Evolutionary conservation across 2,888 invertebrate species (phyloP).

Genomic region (Watsonalla binaria): DNA sequence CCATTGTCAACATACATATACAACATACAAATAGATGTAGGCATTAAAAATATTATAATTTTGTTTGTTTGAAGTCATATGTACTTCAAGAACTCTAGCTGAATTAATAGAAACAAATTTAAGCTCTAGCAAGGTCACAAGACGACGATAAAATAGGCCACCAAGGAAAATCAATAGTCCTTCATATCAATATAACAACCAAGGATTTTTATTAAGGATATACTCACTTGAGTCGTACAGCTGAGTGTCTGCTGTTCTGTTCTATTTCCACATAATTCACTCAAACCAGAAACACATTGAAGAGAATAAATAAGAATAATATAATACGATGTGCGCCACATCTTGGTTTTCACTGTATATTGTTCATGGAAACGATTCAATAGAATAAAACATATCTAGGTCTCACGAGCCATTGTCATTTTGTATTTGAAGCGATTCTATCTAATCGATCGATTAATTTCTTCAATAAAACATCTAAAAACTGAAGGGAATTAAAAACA

Average conservation of each 20-base stretch:
- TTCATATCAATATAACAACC: background rate
- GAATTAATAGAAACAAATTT: too few relatives aligned
- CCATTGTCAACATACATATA: too few relatives aligned
- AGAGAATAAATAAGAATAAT: slow-evolving; percentile 38
- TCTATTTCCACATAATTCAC: slow-evolving; percentile 48
- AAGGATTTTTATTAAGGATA: background rate
- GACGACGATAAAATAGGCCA: background rate
- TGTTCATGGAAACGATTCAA: slow-evolving; percentile 4
- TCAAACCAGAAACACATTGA: slow-evolving; percentile 40
- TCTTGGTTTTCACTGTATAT: slow-evolving; percentile 18
- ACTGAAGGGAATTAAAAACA: slow-evolving; percentile 21
- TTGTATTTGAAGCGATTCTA: background rate
- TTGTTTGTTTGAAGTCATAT: too few relatives aligned
- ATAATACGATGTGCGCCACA: slow-evolving; percentile 39
- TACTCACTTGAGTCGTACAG: slow-evolving; percentile 58
- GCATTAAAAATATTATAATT: too few relatives aligned
- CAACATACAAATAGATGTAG: too few relatives aligned
- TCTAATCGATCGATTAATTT: slow-evolving; percentile 14
- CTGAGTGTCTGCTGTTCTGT: slow-evolving; percentile 41
- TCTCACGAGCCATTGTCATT: too few relatives aligned
- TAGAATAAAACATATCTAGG: slow-evolving; percentile 18
- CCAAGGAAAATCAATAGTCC: slow-evolving; percentile 1
- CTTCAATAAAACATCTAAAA: slow-evolving; percentile 18
- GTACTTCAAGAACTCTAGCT: too few relatives aligned
- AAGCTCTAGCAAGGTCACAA: background rate